Conservation (phyloP, 1,140 invertebrate genomes). For the Drosophila takahashii region DNA sequence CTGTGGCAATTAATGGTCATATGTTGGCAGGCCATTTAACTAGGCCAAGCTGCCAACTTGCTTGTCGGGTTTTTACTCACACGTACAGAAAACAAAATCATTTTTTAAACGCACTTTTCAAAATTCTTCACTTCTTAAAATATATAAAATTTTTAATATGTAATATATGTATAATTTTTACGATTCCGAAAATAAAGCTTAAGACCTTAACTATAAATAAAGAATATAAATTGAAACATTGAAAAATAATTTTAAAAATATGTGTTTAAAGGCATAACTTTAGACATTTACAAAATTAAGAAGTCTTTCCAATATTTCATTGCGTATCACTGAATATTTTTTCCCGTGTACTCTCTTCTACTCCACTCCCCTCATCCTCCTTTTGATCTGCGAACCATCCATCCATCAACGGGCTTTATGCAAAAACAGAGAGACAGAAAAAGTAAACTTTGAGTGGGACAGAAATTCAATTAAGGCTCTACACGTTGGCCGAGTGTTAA, state of each 20-base stretch:
- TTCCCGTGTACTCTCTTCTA: not conserved
- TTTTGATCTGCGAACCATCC: constrained; percentile 6
- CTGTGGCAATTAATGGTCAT: constrained; percentile 37
- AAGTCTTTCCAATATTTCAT: too few species aligned
- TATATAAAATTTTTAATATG: too few species aligned
- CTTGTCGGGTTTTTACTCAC: not conserved
- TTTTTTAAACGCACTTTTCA: too few species aligned
- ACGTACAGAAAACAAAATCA: not conserved
- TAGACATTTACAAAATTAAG: too few species aligned
- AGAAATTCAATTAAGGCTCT: constrained; percentile 25
- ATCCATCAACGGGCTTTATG: constrained; percentile 24
- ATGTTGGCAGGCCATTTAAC: constrained; percentile 33
- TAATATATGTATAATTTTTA: too few species aligned
- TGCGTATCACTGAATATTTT: too few species aligned
- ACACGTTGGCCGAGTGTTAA: constrained; percentile 20
- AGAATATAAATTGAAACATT: too few species aligned
- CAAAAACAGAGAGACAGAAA: constrained; percentile 3
- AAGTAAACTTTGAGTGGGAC: constrained; percentile 4
- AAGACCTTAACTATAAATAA: too few species aligned
- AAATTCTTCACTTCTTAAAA: too few species aligned
- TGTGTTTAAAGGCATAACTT: too few species aligned
- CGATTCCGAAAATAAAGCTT: too few species aligned
- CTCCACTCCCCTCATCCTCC: not conserved
- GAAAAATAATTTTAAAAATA: too few species aligned
- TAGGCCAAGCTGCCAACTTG: constrained; percentile 29